A percentile compares a stretch with the other conserved stretches of the same genome.
These are phyloP conservation scores for Zosterops pallidus DNA, from an alignment of 2,113 vertebrate species.

Conservation along the genomic window DNA sequence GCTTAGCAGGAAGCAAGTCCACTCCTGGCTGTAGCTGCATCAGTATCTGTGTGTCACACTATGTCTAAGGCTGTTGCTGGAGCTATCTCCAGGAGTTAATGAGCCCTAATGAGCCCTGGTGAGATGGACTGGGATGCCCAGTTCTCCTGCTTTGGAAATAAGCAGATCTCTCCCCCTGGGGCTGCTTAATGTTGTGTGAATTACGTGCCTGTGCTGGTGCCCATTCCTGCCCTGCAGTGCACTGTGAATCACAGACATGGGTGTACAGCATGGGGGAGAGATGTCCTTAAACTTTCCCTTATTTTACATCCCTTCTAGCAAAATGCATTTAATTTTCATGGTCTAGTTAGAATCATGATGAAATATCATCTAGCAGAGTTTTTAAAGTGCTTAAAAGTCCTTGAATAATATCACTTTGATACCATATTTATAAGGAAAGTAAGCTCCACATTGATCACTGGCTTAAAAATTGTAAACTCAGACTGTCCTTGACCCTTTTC, in stretches of 20 bases:
- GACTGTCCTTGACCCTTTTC: background rate
- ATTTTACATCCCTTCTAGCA: background rate
- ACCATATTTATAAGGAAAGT: background rate
- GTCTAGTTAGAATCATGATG: background rate
- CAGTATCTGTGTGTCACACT: background rate
- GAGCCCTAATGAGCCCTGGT: background rate
- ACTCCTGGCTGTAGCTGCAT: background rate
- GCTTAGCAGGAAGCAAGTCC: background rate
- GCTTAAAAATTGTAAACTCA: background rate
- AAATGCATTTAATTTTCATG: background rate
- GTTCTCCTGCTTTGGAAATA: background rate
- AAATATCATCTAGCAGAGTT: background rate
- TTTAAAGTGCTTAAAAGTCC: background rate
- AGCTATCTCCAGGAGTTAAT: background rate
- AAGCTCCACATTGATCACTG: background rate
- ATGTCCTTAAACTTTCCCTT: background rate
- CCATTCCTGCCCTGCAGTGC: background rate
- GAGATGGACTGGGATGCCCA: background rate
- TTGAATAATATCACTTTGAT: background rate
- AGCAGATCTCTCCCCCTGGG: background rate
- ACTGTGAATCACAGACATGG: background rate
- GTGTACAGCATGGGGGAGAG: background rate
- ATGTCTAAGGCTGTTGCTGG: background rate
- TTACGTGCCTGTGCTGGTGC: background rate
- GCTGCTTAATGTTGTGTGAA: slow-evolving; percentile 2